These are phyloP conservation scores for Hemithea aestivaria DNA, from an alignment of 2,888 invertebrate genomes.

Conservation along the genomic window DNA sequence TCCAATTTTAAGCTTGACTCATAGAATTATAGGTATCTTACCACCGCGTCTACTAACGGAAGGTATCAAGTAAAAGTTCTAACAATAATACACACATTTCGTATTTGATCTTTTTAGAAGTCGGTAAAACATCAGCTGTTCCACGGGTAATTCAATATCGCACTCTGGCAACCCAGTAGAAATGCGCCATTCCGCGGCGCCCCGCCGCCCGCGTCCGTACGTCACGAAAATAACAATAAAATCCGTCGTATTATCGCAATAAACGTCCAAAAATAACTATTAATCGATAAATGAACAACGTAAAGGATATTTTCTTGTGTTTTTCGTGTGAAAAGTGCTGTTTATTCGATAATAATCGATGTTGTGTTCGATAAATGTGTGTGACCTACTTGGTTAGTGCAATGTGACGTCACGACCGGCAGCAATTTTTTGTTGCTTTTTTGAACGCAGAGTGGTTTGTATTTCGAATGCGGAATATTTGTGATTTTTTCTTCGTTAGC, in stretches of 20 bases:
- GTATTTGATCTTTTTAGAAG: too few relatives aligned
- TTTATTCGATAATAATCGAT: slow-evolving; percentile 9
- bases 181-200: slow-evolving; percentile 60
- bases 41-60: too few relatives aligned
- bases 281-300: slow-evolving; percentile 7
- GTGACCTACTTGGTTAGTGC: slow-evolving; percentile 48
- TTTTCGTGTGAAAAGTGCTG: slow-evolving; percentile 10
- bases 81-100: too few relatives aligned
- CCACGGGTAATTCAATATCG: background rate
- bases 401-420: slow-evolving; percentile 45
- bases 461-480: slow-evolving; percentile 20
- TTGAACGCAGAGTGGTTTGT: slow-evolving; percentile 17
- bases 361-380: slow-evolving; percentile 5
- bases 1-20: too few relatives aligned
- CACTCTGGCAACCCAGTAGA: slow-evolving; percentile 41
- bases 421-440: slow-evolving; percentile 16
- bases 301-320: slow-evolving; percentile 4
- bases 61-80: too few relatives aligned
- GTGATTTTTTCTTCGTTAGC: background rate
- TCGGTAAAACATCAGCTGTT: background rate
- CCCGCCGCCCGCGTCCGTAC: slow-evolving; percentile 34
- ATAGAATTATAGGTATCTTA: too few relatives aligned
- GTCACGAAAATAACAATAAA: slow-evolving; percentile 45
- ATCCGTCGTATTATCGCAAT: slow-evolving; percentile 19
- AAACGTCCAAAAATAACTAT: slow-evolving; percentile 13